Evolutionary conservation across 2,113 vertebrate genomes (phyloP), one percentile per base, ranked within the genome.

Genomic region (Trochalopteron elliotii): DNA sequence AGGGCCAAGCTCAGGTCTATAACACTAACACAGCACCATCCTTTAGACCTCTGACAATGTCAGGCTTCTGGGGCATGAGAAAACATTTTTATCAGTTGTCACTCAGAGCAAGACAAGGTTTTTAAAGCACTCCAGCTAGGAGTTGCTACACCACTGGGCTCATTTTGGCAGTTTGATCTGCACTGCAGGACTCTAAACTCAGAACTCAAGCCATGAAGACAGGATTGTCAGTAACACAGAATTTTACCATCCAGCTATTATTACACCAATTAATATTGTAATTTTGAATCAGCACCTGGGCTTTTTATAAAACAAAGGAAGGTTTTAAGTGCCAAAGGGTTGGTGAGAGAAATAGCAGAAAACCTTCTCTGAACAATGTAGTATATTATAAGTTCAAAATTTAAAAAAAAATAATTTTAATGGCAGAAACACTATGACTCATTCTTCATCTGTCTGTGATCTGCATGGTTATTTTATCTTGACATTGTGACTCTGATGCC

Each of bases 31-130:
- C 24, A 64, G 33, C 60, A 71, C 75, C 30, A 12, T 83, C 75
- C 92, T 81, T 96, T 74, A 92, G 93, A 90, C 52, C 87, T 85
- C 80, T 40, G 61, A 81, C 76, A 96, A 86, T 19, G 24, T 25
- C 37, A 49, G 63, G 65, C 25, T 83, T 40, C 75, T 56, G 33
- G 45, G 35, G 56, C 37, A 87, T 65, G 42, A 87, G 31, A 60
- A 92, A 97, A 87, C 23, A 50, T 91, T 96, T 91, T 76, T 94
- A 83, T 87, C 60, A 59, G 35, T 80, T 96, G 94, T 94, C 92
- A 91, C 70, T 93, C 83, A 88, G 75, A 87, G 64, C 19, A 94
- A 94, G 92, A 63, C 60, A 80, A 91, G 63, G 44, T 40, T 93
- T 91, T 82, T 86, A 89, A 95, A 94, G 52, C 68, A 44, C 71